A percentile compares a stretch with the other conserved stretches of the same genome.
Evolutionary conservation across 1,140 invertebrate species (phyloP).

Genomic region (Alviniconcha marisindica): DNA sequence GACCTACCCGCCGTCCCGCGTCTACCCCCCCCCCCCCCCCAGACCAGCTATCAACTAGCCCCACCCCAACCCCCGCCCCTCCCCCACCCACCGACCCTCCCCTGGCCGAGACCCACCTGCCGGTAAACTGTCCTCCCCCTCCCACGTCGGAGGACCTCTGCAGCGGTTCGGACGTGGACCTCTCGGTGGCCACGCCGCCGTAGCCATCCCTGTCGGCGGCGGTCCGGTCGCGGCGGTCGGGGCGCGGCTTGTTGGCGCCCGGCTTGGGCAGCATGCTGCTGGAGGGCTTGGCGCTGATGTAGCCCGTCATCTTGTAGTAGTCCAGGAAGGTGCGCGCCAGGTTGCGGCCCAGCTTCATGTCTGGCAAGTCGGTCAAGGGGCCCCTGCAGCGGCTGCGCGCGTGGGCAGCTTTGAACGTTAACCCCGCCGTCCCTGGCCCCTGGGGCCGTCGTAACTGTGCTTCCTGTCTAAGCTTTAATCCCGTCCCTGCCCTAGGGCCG

Average conservation of each 20-base stretch:
- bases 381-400: too few relatives aligned
- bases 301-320: slow-evolving; percentile 86
- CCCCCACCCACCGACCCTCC: too few relatives aligned
- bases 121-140: slow-evolving; percentile 7
- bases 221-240: slow-evolving; percentile 9
- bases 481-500: too few relatives aligned
- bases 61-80: too few relatives aligned
- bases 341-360: slow-evolving; percentile 85
- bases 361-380: slow-evolving; percentile 64
- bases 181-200: background rate
- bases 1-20: too few relatives aligned
- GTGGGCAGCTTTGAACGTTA: too few relatives aligned
- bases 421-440: too few relatives aligned
- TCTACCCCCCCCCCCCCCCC: too few relatives aligned
- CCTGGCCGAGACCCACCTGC: slow-evolving; percentile 21
- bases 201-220: background rate
- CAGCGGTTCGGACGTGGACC: background rate
- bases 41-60: too few relatives aligned
- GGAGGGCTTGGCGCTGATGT: slow-evolving; percentile 78
- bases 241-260: background rate
- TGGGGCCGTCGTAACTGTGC: too few relatives aligned
- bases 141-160: background rate
- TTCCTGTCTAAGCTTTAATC: too few relatives aligned
- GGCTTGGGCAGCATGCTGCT: slow-evolving; percentile 67
- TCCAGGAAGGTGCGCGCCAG: slow-evolving; percentile 86